Conservation (phyloP, 2,113 vertebrate species). For the Stictonetta naevosa region DNA sequence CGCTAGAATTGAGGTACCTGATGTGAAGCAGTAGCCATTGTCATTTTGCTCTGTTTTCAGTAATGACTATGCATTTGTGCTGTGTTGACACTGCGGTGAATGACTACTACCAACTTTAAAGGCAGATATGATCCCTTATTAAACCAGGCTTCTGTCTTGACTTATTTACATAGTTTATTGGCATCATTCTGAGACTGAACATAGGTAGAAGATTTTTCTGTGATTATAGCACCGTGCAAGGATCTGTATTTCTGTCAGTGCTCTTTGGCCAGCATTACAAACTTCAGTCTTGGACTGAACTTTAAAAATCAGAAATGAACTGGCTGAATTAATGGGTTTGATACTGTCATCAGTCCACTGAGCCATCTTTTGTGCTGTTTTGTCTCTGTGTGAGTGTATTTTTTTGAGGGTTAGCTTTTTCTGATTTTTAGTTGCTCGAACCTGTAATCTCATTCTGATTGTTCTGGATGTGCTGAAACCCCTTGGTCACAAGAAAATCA, state of each 20-base stretch:
- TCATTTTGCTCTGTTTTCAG: background rate
- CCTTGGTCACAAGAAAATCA: constrained; percentile 95
- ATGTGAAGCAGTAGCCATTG: background rate
- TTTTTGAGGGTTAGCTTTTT: background rate
- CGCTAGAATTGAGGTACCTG: background rate
- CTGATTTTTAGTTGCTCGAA: constrained; percentile 88
- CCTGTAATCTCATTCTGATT: constrained; percentile 97
- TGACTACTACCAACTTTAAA: background rate
- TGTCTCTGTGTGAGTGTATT: background rate
- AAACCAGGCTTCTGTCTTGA: background rate
- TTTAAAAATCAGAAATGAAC: background rate
- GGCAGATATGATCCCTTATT: background rate
- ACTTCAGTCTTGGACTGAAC: background rate
- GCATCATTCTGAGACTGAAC: background rate
- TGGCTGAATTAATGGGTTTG: background rate
- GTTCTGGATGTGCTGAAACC: constrained; percentile 97
- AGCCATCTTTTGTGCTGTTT: background rate
- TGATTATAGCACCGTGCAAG: background rate
- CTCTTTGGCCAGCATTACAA: background rate
- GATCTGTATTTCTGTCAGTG: background rate
- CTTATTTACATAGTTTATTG: background rate
- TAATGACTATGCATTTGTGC: background rate
- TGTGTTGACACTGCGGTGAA: background rate
- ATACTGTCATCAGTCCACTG: background rate
- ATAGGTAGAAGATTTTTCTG: background rate